Base-by-base conservation (phyloP, 2,113 vertebrate species). In the Psammodynastes pulverulentus region DNA sequence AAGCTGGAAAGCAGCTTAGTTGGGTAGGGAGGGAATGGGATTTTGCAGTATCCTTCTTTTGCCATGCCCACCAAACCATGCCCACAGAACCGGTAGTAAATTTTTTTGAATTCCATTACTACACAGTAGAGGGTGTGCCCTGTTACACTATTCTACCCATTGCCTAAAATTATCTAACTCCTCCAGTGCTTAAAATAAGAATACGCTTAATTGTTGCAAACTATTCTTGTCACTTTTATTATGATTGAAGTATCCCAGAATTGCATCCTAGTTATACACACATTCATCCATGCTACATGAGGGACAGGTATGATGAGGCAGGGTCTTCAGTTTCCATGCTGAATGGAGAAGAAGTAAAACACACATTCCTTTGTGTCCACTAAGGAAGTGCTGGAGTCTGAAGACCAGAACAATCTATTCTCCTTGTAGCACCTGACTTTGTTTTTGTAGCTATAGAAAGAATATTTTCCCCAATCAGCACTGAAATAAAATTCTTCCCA, bases 361-460 rank as follows among this genome's bases (percentile, higher is more conserved):
- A 21, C 15, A 43, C 34, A 79, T 21, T 21, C n/a, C 7, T 87
- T 17, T n/a, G 13, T n/a, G 29, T 9, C 29, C 86, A 34, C 3
- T 51, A 34, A 51, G 2, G 26, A 86, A 86, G 26, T n/a, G 5
- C 46, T n/a, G 46, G 23, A n/a, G 6, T 29, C 26, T 17, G 29
- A 86, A 49, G 86, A 86, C 24, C 48, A 29, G n/a, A 17, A 15
- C 51, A 29, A 86, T 86, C 13, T 51, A 12, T 86, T 86, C 13
- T 49, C 15, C 46, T 23, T 96, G 95, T 97, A 95, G 96, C 97
- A 95, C 23, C 26, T 86, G 10, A 9, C 13, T n/a, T 49, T 46
- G 46, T 26, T 86, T 87, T n/a, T 48, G 10, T 51, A 6, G 15
- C 26, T 15, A 8, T 34, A 51, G 15, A 51, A n/a, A 87, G 17